These are phyloP conservation scores for Alentia gelatinosa DNA, from an alignment of 2,888 invertebrate species.

Conservation along the genomic window DNA sequence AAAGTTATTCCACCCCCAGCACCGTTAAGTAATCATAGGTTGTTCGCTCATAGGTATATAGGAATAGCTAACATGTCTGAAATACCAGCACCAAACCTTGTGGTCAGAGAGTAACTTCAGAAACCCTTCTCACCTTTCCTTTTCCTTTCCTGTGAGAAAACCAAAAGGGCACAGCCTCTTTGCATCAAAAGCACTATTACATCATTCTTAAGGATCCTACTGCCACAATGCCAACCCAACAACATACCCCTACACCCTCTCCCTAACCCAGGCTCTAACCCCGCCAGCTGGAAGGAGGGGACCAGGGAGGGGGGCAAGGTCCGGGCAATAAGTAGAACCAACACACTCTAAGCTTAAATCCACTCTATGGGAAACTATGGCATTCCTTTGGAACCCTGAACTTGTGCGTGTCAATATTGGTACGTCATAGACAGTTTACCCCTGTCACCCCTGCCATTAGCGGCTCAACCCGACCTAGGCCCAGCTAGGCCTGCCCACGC, in stretches of 20 bases:
- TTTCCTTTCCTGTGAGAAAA: no score
- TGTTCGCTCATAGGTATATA: no score
- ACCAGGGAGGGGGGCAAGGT: not conserved
- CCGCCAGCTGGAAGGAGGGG: not conserved
- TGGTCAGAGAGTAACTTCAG: no score
- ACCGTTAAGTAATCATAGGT: no score
- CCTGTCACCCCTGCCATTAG: not conserved
- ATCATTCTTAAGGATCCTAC: not conserved
- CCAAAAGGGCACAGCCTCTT: not conserved
- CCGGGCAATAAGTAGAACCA: not conserved
- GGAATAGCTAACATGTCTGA: no score
- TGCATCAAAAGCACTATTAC: not conserved
- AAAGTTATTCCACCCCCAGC: no score
- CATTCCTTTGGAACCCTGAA: not conserved
- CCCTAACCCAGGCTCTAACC: not conserved
- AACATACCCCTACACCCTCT: not conserved
- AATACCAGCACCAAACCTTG: no score
- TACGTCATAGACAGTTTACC: not conserved
- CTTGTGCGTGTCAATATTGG: not conserved
- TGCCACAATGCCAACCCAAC: not conserved
- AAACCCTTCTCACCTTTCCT: no score
- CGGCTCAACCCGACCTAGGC: not conserved
- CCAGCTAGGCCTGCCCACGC: not conserved
- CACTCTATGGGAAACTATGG: not conserved
- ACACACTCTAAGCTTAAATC: not conserved